A percentile compares a stretch with the other conserved stretches of the same genome.
These are phyloP conservation scores for Calliphora vicina DNA, from an alignment of 1,140 invertebrate species.

Conservation along the genomic window DNA sequence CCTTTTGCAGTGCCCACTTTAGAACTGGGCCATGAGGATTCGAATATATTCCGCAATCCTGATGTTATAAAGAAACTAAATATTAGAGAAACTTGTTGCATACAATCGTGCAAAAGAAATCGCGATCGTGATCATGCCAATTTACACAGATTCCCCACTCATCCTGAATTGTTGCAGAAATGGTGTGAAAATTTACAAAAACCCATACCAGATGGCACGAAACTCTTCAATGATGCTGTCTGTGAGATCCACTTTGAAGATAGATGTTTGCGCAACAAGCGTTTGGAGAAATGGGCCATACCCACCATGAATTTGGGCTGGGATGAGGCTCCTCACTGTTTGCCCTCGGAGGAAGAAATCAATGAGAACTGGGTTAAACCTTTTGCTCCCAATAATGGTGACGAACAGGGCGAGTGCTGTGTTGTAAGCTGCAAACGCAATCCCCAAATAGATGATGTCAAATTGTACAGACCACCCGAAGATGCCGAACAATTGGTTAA, in stretches of 20 bases:
- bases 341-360: slow-evolving; percentile 54
- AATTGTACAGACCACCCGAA: slow-evolving; percentile 56
- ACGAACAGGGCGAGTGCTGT: slow-evolving; percentile 59
- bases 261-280: slow-evolving; percentile 56
- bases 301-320: slow-evolving; percentile 54
- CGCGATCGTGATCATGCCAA: slow-evolving; percentile 59
- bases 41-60: slow-evolving; percentile 57
- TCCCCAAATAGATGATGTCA: slow-evolving; percentile 57
- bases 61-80: slow-evolving; percentile 60
- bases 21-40: slow-evolving; percentile 55
- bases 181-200: slow-evolving; percentile 57
- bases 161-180: slow-evolving; percentile 50
- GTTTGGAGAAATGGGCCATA: slow-evolving; percentile 58
- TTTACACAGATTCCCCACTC: slow-evolving; percentile 57
- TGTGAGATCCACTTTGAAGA: slow-evolving; percentile 60
- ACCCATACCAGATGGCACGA: slow-evolving; percentile 55
- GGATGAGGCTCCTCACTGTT: slow-evolving; percentile 48
- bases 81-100: slow-evolving; percentile 58
- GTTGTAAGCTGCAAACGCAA: slow-evolving; percentile 57
- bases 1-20: slow-evolving; percentile 58
- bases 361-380: slow-evolving; percentile 53
- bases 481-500: slow-evolving; percentile 51
- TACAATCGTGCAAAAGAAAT: slow-evolving; percentile 55
- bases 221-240: slow-evolving; percentile 58
- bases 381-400: slow-evolving; percentile 49